Evolutionary conservation across 2,888 invertebrate species (phyloP).

Genomic region (Epinotia bilunana): DNA sequence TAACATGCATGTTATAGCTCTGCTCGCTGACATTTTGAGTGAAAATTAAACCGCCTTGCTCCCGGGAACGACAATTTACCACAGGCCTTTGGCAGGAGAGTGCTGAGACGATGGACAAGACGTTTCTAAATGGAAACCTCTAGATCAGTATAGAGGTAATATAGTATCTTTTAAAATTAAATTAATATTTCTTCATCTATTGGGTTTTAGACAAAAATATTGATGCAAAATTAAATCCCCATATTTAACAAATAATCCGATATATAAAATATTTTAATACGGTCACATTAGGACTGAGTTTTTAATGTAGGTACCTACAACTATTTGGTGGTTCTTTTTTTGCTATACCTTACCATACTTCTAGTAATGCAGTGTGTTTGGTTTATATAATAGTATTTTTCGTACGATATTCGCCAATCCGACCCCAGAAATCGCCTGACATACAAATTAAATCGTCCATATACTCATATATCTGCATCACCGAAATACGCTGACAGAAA

Average conservation of each 20-base stretch:
- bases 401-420: not conserved
- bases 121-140: not conserved
- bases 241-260: no score
- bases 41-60: conserved; percentile 62
- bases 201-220: no score
- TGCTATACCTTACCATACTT: no score
- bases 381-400: not conserved
- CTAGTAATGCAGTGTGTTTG: not conserved
- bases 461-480: conserved; percentile 20
- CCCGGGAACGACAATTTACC: conserved; percentile 15
- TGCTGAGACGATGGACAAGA: not conserved
- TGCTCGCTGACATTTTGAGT: conserved; percentile 56
- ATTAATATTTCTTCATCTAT: no score
- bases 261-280: no score
- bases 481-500: conserved; percentile 48
- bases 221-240: no score
- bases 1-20: conserved; percentile 44
- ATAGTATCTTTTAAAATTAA: no score
- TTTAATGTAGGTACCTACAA: no score
- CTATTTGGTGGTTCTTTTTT: no score
- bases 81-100: conserved; percentile 2
- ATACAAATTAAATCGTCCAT: conserved; percentile 7
- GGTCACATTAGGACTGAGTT: no score
- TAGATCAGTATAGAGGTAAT: not conserved
- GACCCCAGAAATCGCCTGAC: no score